Evolutionary conservation across 2,888 invertebrate genomes (phyloP), one percentile per base, ranked within the genome.

Genomic region (Trichopria drosophilae): DNA sequence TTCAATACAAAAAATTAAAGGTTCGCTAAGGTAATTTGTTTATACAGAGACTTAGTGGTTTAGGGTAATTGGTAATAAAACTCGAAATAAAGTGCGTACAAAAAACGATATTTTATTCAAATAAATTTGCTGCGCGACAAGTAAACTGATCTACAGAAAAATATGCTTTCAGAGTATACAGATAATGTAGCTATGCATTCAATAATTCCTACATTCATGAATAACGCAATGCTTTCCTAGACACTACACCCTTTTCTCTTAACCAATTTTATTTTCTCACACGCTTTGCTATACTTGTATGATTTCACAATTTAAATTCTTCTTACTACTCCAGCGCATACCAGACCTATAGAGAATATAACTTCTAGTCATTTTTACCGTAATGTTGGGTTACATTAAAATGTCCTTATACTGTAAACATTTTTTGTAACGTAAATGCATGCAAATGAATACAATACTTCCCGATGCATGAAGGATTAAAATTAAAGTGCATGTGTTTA

Each of bases 41-140:
- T n/a, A n/a, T n/a, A n/a, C n/a, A n/a, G n/a, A n/a, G n/a, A n/a
- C n/a, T n/a, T n/a, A n/a, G n/a, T n/a, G n/a, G n/a, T n/a, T n/a
- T n/a, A n/a, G n/a, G n/a, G n/a, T n/a, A n/a, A n/a, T n/a, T n/a
- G n/a, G n/a, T n/a, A n/a, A n/a, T n/a, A n/a, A n/a, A n/a, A n/a
- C n/a, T n/a, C n/a, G n/a, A n/a, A n/a, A 20, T 24, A 24, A 24
- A 24, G 51, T 53, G 57, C 59, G 54, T 62, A 59, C 55, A 61
- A 60, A 62, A 61, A 53, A 57, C 47, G 55, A 58, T 57, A 32
- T 53, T 59, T 61, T 60, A 60, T 62, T 60, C 34, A 42, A 55
- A 50, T 58, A 57, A 49, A 57, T 47, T 52, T 42, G 37, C 55
- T 32, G 44, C 16, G 49, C 44, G 53, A 53, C 39, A 55, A 55